Evolutionary conservation across 2,797 vertebrate species (phyloP).

Genomic region (Lithobates pipiens): DNA sequence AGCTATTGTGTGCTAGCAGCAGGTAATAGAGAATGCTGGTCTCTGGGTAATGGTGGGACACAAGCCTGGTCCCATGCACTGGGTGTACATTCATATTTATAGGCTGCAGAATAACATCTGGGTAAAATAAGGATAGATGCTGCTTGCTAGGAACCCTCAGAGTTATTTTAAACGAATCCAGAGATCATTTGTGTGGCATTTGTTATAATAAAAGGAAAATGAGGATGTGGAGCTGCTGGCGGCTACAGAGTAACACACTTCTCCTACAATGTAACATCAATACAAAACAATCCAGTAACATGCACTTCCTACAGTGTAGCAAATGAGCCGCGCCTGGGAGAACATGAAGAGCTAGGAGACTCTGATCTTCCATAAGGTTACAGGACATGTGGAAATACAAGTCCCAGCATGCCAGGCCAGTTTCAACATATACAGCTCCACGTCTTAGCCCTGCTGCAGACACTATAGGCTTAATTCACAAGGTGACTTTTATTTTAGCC

Average conservation of each 20-base stretch:
- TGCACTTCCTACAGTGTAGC: not conserved
- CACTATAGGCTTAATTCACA: not conserved
- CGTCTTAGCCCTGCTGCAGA: not conserved
- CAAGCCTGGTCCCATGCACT: not conserved
- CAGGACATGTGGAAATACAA: not conserved
- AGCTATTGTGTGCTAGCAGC: slow-evolving; percentile 55
- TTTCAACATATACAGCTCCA: not conserved
- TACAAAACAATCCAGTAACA: not conserved
- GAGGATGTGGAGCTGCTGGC: not conserved
- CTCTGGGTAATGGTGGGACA: slow-evolving; percentile 18
- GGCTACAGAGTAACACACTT: not conserved
- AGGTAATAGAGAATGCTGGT: slow-evolving; percentile 47
- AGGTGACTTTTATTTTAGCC: not conserved
- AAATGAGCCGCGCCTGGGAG: not conserved
- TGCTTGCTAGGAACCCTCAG: not conserved
- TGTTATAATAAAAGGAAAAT: slow-evolving; percentile 8
- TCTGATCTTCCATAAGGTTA: not conserved
- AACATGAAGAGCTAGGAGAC: not conserved
- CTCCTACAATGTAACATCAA: not conserved
- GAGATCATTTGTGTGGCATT: slow-evolving; percentile 2
- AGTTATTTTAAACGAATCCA: slow-evolving; percentile 6
- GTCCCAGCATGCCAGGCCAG: not conserved
- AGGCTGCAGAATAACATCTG: slow-evolving; percentile 8
- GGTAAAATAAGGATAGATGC: slow-evolving; percentile 28
- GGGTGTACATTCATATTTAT: slow-evolving; percentile 8